Evolutionary conservation across 2,113 vertebrate genomes (phyloP), one percentile per base, ranked within the genome.

Genomic region (Prionailurus bengalensis): DNA sequence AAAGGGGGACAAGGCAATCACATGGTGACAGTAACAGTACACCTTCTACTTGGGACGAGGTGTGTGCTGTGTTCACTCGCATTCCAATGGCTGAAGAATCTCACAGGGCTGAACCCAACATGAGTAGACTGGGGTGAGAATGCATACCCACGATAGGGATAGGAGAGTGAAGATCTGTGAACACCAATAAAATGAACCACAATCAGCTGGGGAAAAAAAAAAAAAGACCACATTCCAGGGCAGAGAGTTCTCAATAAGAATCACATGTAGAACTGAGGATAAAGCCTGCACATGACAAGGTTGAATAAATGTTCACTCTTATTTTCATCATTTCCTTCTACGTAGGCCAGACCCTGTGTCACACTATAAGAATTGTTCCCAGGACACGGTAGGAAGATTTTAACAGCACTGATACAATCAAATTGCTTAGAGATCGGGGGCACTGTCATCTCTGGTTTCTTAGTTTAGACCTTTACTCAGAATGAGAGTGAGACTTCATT

Each of bases 261-360:
- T 45, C 5, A 61, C 23, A 61, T 79, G 63, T 63, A 84, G 70
- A 84, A 27, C 23, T 42, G 45, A 84, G 36, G 15, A 51, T 31
- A 63, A 66, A 76, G 4, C 19, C 25, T 29, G 11, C 11, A 66
- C 11, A 48, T 58, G 33, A 29, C 21, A 71, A 65, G 5, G 17
- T 65, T 42, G 11, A 78, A 61, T 92, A 76, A 82, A 94, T 39
- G 14, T 39, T 61, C 48, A 58, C 31, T 76, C 33, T 68, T 80
- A 85, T 71, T 82, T 74, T 95, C 81, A 51, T 70, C 76, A 55
- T 79, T 91, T 87, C 76, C 58, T 92, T 71, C 39, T 97, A 33
- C 70, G 45, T 85, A 92, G 61, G 80, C 0, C 7, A 84, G 83
- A 94, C 39, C 61, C 19, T 89, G 33, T 48, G 53, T 78, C 68